Evolutionary conservation across 92 coral and sea anemone species (phyloP).

Genomic region (Pocillopora meandrina): DNA sequence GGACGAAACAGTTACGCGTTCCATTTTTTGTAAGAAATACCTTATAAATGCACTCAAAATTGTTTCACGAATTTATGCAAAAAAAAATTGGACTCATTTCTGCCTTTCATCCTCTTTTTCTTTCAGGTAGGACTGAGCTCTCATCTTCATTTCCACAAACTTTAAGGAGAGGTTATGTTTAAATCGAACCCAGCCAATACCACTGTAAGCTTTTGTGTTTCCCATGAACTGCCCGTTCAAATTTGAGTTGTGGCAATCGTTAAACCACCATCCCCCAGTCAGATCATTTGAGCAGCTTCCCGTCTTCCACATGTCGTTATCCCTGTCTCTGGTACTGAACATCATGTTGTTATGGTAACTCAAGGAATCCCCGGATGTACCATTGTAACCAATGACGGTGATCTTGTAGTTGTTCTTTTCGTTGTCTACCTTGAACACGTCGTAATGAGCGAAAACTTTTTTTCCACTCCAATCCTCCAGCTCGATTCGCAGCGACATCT

Average conservation of each 20-base stretch:
- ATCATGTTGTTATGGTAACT: conserved; percentile 76
- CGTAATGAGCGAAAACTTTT: conserved; percentile 57
- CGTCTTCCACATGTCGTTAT: conserved; percentile 59
- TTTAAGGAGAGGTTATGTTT: conserved; percentile 68
- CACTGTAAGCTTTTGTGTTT: conserved; percentile 70
- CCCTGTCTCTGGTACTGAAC: conserved; percentile 76
- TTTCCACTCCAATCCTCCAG: conserved; percentile 60
- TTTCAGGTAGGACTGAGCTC: conserved; percentile 31
- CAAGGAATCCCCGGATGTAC: conserved; percentile 70
- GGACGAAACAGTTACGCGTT: no score
- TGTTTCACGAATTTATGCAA: background rate
- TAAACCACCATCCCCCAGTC: conserved; percentile 92
- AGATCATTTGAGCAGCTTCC: conserved; percentile 63
- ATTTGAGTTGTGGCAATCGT: conserved; percentile 77
- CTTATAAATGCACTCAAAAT: background rate
- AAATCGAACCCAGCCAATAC: conserved; percentile 72
- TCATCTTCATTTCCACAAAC: conserved; percentile 69
- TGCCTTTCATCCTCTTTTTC: conserved; percentile 25
- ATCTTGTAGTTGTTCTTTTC: conserved; percentile 60
- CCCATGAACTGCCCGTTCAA: conserved; percentile 76
- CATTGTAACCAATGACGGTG: conserved; percentile 55
- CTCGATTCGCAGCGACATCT: conserved; percentile 61
- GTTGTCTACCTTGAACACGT: conserved; percentile 48
- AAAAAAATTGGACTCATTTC: background rate
- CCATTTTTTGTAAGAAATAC: no score